Evolutionary conservation across 2,888 invertebrate species (phyloP).

Genomic region (Pyralis farinalis): DNA sequence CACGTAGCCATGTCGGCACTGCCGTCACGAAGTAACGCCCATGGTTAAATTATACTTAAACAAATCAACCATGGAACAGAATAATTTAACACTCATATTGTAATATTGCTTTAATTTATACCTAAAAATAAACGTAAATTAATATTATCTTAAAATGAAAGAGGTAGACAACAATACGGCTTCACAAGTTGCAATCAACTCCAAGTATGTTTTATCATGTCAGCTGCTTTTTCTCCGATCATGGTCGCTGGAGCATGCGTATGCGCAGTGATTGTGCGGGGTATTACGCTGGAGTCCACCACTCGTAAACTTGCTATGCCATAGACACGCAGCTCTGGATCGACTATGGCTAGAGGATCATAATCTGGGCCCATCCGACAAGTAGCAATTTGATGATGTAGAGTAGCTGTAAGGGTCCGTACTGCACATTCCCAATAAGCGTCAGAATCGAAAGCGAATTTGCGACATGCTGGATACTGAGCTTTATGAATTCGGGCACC

Average conservation of each 20-base stretch:
- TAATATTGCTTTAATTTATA: too few relatives aligned
- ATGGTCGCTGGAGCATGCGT: slow-evolving; percentile 79
- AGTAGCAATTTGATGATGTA: slow-evolving; percentile 84
- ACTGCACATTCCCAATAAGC: slow-evolving; percentile 85
- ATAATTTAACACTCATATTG: too few relatives aligned
- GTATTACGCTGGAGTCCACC: slow-evolving; percentile 78
- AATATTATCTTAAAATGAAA: too few relatives aligned
- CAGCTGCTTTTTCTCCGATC: slow-evolving; percentile 81
- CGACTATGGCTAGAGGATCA: slow-evolving; percentile 83
- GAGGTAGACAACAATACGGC: slow-evolving; percentile 1
- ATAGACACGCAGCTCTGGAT: slow-evolving; percentile 76
- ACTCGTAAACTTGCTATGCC: slow-evolving; percentile 71
- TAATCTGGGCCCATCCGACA: slow-evolving; percentile 83
- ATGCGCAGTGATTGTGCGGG: slow-evolving; percentile 75
- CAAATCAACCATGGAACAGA: too few relatives aligned
- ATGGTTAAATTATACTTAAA: too few relatives aligned
- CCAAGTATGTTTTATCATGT: slow-evolving; percentile 75
- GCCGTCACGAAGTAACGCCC: too few relatives aligned
- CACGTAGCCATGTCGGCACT: too few relatives aligned
- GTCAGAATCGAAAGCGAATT: slow-evolving; percentile 70
- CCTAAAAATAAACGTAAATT: too few relatives aligned
- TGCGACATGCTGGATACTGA: slow-evolving; percentile 82
- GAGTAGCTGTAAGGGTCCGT: slow-evolving; percentile 80
- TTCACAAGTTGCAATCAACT: slow-evolving; percentile 18
- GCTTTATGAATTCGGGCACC: slow-evolving; percentile 75